Evolutionary conservation across 1,140 invertebrate genomes (phyloP).

Genomic region (Drosophila gunungcola): DNA sequence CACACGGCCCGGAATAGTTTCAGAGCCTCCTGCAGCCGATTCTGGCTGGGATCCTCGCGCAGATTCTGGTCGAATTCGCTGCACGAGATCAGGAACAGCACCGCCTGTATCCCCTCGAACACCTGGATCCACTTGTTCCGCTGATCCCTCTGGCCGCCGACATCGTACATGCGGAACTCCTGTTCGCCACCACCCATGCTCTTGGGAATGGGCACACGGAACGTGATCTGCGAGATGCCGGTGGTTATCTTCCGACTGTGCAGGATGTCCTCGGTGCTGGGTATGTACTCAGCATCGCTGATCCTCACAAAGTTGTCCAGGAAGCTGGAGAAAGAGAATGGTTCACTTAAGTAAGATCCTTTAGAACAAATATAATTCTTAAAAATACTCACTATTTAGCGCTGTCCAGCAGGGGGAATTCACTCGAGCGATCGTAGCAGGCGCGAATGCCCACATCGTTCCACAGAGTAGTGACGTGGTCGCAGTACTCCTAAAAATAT

Average conservation of each 20-base stretch:
- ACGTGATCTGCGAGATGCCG: slow-evolving; percentile 90
- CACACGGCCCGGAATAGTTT: slow-evolving; percentile 91
- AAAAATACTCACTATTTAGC: slow-evolving; percentile 89
- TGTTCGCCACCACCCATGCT: slow-evolving; percentile 88
- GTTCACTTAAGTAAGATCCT: slow-evolving; percentile 6
- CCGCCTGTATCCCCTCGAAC: slow-evolving; percentile 92
- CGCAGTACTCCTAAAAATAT: slow-evolving; percentile 88
- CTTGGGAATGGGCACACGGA: slow-evolving; percentile 89
- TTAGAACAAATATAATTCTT: background rate
- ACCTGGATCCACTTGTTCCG: slow-evolving; percentile 94
- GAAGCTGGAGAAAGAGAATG: slow-evolving; percentile 86
- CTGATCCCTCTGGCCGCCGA: slow-evolving; percentile 93
- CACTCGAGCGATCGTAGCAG: slow-evolving; percentile 90
- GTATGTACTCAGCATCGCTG: slow-evolving; percentile 87
- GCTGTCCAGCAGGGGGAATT: slow-evolving; percentile 92
- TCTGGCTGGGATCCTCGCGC: slow-evolving; percentile 89
- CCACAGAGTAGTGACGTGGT: slow-evolving; percentile 88
- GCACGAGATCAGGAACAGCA: slow-evolving; percentile 91
- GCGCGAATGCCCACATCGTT: slow-evolving; percentile 89
- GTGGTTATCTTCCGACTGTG: slow-evolving; percentile 89
- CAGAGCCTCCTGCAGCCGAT: slow-evolving; percentile 90
- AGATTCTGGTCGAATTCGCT: slow-evolving; percentile 92
- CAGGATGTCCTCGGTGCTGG: slow-evolving; percentile 89
- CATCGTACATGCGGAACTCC: slow-evolving; percentile 92
- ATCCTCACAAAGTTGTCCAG: slow-evolving; percentile 88